Evolutionary conservation across 2,113 vertebrate genomes (phyloP).

Genomic region (Capricornis sumatraensis): DNA sequence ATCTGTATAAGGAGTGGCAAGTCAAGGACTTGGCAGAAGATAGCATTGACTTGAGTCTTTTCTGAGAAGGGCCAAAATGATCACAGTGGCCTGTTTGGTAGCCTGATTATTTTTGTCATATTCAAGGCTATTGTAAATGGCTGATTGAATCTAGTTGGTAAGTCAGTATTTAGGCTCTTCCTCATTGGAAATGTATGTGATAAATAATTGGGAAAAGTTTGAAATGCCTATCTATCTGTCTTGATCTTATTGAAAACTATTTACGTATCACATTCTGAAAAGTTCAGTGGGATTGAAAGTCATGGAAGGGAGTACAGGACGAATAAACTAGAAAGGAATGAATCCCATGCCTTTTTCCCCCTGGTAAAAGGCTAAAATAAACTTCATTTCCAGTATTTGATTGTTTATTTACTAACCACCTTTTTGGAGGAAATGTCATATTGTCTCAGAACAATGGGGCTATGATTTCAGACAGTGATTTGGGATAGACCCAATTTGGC

Average conservation of each 20-base stretch:
- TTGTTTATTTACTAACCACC: conserved; percentile 8
- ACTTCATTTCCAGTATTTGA: not conserved
- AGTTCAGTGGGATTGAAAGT: not conserved
- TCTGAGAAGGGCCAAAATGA: not conserved
- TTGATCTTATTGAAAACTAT: not conserved
- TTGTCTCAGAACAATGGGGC: not conserved
- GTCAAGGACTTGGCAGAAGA: not conserved
- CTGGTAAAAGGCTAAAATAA: conserved; percentile 8
- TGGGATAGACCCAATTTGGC: not conserved
- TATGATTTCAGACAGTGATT: not conserved
- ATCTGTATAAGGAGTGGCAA: not conserved
- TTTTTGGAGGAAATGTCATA: not conserved
- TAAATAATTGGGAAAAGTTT: not conserved
- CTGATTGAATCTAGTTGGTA: not conserved
- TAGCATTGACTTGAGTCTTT: not conserved
- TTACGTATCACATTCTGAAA: not conserved
- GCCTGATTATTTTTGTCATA: not conserved
- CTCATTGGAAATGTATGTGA: not conserved
- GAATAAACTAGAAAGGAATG: not conserved
- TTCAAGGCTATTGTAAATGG: not conserved
- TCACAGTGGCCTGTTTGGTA: not conserved
- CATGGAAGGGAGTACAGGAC: not conserved
- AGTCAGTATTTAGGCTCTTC: not conserved
- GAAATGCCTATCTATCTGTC: not conserved
- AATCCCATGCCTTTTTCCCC: not conserved